phyloP scores from a whole-genome alignment of 1,140 invertebrate species.

The Caenorhabditis latens region DNA sequence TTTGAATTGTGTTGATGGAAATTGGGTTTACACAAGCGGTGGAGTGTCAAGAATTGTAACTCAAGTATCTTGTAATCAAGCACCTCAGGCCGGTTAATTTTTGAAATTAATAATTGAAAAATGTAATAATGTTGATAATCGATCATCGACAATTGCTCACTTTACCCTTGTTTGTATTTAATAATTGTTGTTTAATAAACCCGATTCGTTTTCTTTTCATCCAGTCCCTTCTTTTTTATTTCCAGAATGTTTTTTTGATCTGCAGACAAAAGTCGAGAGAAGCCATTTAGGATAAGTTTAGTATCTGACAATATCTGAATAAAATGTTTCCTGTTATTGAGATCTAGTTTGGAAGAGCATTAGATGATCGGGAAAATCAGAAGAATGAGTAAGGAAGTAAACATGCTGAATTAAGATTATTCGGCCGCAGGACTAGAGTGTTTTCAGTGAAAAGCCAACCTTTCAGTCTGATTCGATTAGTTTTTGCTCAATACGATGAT shows the following conservation, averaged over 20 bases:
- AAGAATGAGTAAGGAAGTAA: constrained; percentile 18
- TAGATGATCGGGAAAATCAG: constrained; percentile 29
- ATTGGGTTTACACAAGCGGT: constrained; percentile 47
- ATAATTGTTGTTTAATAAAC: constrained; percentile 46
- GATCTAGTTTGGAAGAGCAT: neutral
- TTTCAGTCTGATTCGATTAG: neutral
- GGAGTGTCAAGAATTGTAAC: constrained; percentile 33
- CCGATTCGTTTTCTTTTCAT: constrained; percentile 4
- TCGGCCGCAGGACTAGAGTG: neutral
- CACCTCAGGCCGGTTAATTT: constrained; percentile 19
- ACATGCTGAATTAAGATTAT: neutral
- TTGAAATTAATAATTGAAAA: neutral
- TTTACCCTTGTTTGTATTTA: neutral
- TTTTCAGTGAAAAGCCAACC: neutral
- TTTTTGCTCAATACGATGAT: no score
- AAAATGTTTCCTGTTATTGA: constrained; percentile 18
- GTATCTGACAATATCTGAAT: neutral
- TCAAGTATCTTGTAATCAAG: constrained; percentile 49
- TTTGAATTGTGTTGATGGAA: constrained; percentile 44
- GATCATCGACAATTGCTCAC: constrained; percentile 41
- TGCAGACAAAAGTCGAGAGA: neutral
- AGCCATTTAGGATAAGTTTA: neutral
- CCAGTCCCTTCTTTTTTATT: neutral
- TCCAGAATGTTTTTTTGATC: neutral
- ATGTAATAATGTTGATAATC: neutral